phyloP scores from a whole-genome alignment of 2,888 invertebrate genomes.

The Hyposoter dolosus region DNA sequence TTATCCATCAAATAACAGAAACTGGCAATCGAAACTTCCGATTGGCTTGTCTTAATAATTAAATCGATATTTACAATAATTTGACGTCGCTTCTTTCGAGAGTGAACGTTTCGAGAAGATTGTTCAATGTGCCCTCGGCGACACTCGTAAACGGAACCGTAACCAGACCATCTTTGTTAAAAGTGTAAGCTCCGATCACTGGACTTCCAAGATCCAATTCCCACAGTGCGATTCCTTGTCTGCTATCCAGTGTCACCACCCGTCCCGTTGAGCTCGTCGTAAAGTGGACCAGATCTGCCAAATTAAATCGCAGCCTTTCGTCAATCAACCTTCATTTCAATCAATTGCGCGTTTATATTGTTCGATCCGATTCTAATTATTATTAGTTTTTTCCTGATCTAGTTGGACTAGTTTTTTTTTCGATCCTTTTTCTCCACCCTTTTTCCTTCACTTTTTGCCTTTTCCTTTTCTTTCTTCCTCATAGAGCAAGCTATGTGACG shows the following conservation, averaged over 20 bases:
- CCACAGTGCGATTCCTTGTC: slow-evolving; percentile 94
- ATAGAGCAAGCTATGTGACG: too few species aligned
- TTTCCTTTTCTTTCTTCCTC: too few species aligned
- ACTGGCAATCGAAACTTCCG: not conserved
- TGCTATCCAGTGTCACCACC: slow-evolving; percentile 93
- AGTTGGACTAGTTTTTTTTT: too few species aligned
- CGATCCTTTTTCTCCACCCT: too few species aligned
- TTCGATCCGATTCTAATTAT: too few species aligned
- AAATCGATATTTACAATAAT: slow-evolving; percentile 85
- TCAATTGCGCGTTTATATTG: too few species aligned
- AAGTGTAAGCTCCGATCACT: slow-evolving; percentile 94
- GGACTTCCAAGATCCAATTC: slow-evolving; percentile 94
- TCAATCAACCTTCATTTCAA: not conserved
- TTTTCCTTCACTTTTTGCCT: too few species aligned
- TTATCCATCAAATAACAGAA: not conserved
- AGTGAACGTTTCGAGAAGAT: slow-evolving; percentile 85
- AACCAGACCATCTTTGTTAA: slow-evolving; percentile 91
- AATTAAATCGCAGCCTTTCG: not conserved
- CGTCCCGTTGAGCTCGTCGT: slow-evolving; percentile 95
- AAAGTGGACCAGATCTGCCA: slow-evolving; percentile 93
- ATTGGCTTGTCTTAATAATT: not conserved
- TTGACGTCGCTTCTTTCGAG: slow-evolving; percentile 85
- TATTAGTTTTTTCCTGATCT: too few species aligned
- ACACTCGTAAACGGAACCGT: slow-evolving; percentile 95
- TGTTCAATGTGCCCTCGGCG: slow-evolving; percentile 93